Evolutionary conservation across 2,113 vertebrate genomes (phyloP), one percentile per base, ranked within the genome.

Genomic region (Felis chaus): DNA sequence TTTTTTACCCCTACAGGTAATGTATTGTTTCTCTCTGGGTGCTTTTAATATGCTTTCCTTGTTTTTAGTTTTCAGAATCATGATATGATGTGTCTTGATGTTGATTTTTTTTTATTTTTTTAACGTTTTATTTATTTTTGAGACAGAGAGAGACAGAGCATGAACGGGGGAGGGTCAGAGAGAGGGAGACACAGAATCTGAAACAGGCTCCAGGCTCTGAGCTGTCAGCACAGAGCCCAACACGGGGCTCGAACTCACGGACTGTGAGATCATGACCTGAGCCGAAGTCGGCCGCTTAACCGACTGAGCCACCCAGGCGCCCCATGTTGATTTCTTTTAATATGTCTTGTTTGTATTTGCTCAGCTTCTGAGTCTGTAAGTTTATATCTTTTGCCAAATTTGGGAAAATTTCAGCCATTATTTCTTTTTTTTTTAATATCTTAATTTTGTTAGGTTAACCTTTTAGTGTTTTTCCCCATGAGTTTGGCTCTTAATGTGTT

Each of bases 101-200:
- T 27, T 2, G 31, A 93, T 93, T 95, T 95, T 92, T 7, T 87
- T 90, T 80, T 33, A 16, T 93, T 95, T 92, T 7, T 87, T 90
- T 74, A 1, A 45, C 45, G 45, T 45, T 45, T 45, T 45, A 45
- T 9, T 45, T 45, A 45, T 45, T 45, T 45, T 45, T 45, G 45
- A 45, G 45, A 45, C 45, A 45, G 8, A 45, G 45, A 45, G 45
- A 45, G 45, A 45, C 45, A 45, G 45, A 45, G 45, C 45, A 45
- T 45, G 45, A 45, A 45, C 8, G 45, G 45, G 45, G 7, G 45
- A 45, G 45, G 45, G 45, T 9, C 45, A 45, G 45, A 45, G 45
- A 45, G 45, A 45, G 8, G 45, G 45, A 45, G 7, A 45, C 45
- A 45, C 45, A 45, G 45, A 45, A 45, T 45, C 45, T 45, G 45